Base-by-base conservation (phyloP, 2,797 vertebrate genomes). In the Lacerta agilis region DNA sequence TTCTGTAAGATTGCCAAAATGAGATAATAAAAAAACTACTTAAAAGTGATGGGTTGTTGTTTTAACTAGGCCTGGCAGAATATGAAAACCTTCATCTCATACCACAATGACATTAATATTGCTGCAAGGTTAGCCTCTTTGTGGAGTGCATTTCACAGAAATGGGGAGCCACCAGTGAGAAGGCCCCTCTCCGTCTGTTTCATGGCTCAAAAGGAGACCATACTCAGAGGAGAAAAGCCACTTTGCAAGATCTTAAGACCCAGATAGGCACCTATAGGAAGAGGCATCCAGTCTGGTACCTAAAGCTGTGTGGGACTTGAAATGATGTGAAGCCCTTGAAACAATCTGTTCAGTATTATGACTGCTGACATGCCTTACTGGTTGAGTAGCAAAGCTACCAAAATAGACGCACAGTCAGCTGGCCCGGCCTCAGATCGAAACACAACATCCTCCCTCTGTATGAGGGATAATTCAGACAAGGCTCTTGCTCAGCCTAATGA, bases 351-450 rank as follows among this genome's bases (percentile, higher is more conserved):
- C 67, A 33, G 9, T 73, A 18, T 38, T 79, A 33, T 13, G 9
- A 8, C 29, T 38, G 43, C 25, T 75, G 38, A 36, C n/a, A 20
- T 76, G 25, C 72, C 45, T 38, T 72, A 25, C 43, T 84, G 69
- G 15, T 7, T 33, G 38, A 73, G 64, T 17, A 73, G 55, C 69
- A 64, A 43, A 45, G 49, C 36, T 71, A 55, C 66, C 77, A 49
- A 18, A 77, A 79, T 27, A 80, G 33, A 41, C 20, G 3, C 82
- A 29, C 18, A 81, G 20, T 27, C 1, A 41, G 86, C 29, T 23
- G 82, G 18, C 29, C 88, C 49, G 2, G 43, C 75, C 83, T 45
- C 45, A 3, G 55, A 81, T 89, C 75, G 67, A 86, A 93, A 89
- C 49, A 83, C 87, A 87, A 61, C 6, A 81, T 86, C 90, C 49